Evolutionary conservation across 2,797 vertebrate species (phyloP), one percentile per base, ranked within the genome.

Genomic region (Galagoides demidoff): DNA sequence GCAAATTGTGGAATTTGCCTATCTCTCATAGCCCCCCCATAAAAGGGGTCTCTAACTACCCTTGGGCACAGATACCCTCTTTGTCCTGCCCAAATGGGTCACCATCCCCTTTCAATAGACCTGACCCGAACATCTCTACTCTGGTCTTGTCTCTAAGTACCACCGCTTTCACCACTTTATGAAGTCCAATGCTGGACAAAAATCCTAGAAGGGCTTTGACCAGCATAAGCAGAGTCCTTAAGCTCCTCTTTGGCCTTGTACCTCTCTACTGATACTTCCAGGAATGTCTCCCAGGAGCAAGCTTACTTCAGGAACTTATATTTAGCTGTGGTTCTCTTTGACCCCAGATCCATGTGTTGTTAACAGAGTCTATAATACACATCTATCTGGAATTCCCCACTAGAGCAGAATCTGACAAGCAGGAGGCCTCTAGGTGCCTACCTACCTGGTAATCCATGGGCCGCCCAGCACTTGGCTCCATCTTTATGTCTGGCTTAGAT

Each of bases 401-500:
- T 2, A 25, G 29, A 84, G 34, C 11, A 11, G 10, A 68, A n/a
- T 23, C 16, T 29, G 45, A 79, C 71, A 70, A 61, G 13, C 25
- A 63, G 20, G 49, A 66, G 39, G 0, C n/a, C 4, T 89, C 31
- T 0, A 1, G 0, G 0, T 4, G 5, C 12, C 84, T 68, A 77
- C 98, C 97, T 95, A 99, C 99, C 99, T 99, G 99, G 95, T 99
- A 99, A 98, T 99, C 99, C 98, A 99, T 99, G 11, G 99, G 99
- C 95, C 99, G 98, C 61, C 99, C 99, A 1, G 99, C 98, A 17
- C 99, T 99, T 0, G 99, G 99, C 97, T 99, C 99, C 99, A 99
- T 99, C 98, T 99, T 99, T 93, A 99, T 99, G 96, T 99, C 99
- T 11, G 99, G 99, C 86, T 99, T 99, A 92, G 99, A 99, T 98